Conservation (phyloP, 2,797 vertebrate species). For the Harpagifer antarcticus region DNA sequence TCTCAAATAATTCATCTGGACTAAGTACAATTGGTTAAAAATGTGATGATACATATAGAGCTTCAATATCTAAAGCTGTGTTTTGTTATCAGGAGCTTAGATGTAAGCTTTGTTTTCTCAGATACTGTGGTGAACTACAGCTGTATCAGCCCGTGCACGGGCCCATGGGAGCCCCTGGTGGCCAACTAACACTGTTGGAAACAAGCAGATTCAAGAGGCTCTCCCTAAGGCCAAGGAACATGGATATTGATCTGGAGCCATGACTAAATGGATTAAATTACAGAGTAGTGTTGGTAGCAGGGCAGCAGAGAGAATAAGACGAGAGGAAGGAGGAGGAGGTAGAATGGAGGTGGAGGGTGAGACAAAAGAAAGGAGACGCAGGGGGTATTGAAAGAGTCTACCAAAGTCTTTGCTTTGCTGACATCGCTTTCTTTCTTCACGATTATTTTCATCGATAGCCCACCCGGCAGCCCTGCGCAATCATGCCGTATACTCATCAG, state of each 20-base stretch:
- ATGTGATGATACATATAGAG: neutral
- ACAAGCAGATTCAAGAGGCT: conserved; percentile 66
- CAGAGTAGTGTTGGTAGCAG: conserved; percentile 71
- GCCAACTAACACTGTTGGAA: conserved; percentile 63
- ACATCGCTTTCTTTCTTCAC: conserved; percentile 33
- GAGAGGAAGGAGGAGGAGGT: conserved; percentile 38
- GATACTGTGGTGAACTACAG: conserved; percentile 57
- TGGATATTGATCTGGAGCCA: conserved; percentile 83
- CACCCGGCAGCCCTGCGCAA: conserved; percentile 47
- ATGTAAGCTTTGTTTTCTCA: conserved; percentile 44
- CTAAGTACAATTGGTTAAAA: neutral
- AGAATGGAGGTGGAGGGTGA: conserved; percentile 36
- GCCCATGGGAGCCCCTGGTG: conserved; percentile 72
- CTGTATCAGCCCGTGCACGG: conserved; percentile 54
- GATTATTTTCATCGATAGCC: conserved; percentile 54
- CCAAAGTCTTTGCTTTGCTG: conserved; percentile 45
- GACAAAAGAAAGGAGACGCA: conserved; percentile 32
- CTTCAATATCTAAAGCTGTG: neutral
- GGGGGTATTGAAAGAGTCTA: conserved; percentile 39
- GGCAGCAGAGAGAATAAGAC: conserved; percentile 52
- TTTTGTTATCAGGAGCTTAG: conserved; percentile 37
- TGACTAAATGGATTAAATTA: conserved; percentile 84
- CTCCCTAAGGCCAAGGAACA: conserved; percentile 71
- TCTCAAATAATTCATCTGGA: conserved; percentile 20
- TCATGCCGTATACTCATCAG: conserved; percentile 43